Evolutionary conservation across 2,797 vertebrate genomes (phyloP), one percentile per base, ranked within the genome.

Genomic region (Falco biarmicus): DNA sequence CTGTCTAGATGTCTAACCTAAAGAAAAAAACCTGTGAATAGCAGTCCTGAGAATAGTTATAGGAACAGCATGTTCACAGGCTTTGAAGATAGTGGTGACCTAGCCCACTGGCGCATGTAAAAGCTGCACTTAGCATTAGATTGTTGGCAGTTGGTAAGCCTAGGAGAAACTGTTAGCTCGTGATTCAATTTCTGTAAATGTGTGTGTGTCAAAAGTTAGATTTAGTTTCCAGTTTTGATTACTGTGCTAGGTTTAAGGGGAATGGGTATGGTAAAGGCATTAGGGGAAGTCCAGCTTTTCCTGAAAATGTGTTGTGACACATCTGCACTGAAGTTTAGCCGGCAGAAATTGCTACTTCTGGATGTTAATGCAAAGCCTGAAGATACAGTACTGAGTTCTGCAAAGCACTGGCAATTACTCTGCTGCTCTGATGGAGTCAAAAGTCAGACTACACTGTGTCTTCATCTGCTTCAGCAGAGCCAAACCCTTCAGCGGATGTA

Each of bases 31-130:
- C 9, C 1, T 9, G 26, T 47, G 70, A 79, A 41, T 70, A 74
- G 41, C 37, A 69, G 20, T 71, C 57, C 83, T 75, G 74, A 75
- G 73, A 94, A 81, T 84, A 93, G 61, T 80, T 84, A 41, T 4
- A 90, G 80, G 91, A 95, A 88, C 85, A 88, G 41, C 41, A 28
- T 73, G 73, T 91, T 95, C 85, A 18, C 45, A 75, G 51, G 48
- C 61, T 91, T 60, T 86, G 66, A 84, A 69, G 76, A 80, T 91
- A 69, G 90, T 95, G 90, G 90, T 95, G 93, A 94, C 54, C 83
- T 89, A 47, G n/a, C 79, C 57, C 65, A 79, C 64, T 85, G 78
- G 81, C 92, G 85, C 73, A 2, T 94, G 61, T 86, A 75, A 90
- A 93, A 94, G n/a, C 93, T 95, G 79, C 18, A 1, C 16, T 90